Evolutionary conservation across 2,797 vertebrate genomes (phyloP).

Genomic region (Microctenopoma lineatum): DNA sequence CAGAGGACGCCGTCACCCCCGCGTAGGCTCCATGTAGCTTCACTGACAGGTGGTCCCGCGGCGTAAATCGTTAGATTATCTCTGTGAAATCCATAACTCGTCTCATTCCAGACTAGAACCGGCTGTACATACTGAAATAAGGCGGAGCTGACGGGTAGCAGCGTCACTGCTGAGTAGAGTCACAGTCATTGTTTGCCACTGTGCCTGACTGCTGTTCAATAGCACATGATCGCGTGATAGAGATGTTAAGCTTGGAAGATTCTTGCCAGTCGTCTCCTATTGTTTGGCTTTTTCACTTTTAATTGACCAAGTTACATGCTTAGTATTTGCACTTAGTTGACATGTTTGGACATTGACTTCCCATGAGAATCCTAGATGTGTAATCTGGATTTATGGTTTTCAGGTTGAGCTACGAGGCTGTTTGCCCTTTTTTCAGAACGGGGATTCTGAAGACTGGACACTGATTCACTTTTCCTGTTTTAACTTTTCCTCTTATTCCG

Average conservation of each 20-base stretch:
- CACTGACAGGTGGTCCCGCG: background rate
- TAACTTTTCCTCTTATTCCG: no score
- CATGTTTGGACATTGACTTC: slow-evolving; percentile 1
- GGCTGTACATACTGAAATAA: background rate
- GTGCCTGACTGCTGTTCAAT: slow-evolving; percentile 41
- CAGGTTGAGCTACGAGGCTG: slow-evolving; percentile 3
- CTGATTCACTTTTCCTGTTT: background rate
- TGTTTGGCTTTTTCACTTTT: slow-evolving; percentile 30
- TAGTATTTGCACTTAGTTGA: slow-evolving; percentile 38
- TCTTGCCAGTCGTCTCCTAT: slow-evolving; percentile 36
- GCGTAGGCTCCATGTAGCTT: background rate
- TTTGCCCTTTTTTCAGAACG: slow-evolving; percentile 36
- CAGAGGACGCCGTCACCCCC: slow-evolving; percentile 4
- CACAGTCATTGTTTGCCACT: slow-evolving; percentile 24
- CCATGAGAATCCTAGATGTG: slow-evolving; percentile 4
- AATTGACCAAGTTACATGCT: slow-evolving; percentile 47
- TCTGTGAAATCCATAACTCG: slow-evolving; percentile 6
- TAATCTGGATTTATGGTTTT: slow-evolving; percentile 21
- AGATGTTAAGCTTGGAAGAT: slow-evolving; percentile 17
- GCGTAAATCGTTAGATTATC: background rate
- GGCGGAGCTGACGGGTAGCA: slow-evolving; percentile 12
- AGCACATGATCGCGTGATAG: slow-evolving; percentile 7
- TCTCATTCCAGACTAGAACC: slow-evolving; percentile 24
- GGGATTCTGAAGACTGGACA: slow-evolving; percentile 2
- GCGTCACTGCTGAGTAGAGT: background rate